Evolutionary conservation across 2,797 vertebrate species (phyloP).

Genomic region (Telmatherina bonti): DNA sequence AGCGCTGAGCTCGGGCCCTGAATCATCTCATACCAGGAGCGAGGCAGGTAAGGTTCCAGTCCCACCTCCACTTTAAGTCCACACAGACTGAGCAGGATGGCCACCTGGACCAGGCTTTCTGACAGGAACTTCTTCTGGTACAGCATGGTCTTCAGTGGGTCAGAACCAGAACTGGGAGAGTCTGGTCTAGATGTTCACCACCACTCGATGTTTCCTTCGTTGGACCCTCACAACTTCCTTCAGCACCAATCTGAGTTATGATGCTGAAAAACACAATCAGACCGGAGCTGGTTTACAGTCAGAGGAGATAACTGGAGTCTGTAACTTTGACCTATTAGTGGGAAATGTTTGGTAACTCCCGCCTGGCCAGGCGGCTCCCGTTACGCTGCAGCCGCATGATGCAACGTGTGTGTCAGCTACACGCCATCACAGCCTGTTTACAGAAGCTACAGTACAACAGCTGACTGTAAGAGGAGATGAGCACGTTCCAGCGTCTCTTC

Average conservation of each 20-base stretch:
- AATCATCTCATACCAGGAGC: conserved; percentile 85
- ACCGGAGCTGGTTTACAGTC: no score
- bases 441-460: conserved; percentile 23
- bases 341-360: conserved; percentile 45
- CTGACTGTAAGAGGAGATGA: conserved; percentile 16
- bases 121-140: conserved; percentile 95
- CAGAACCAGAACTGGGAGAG: neutral
- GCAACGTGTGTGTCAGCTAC: conserved; percentile 56
- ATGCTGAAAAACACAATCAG: no score
- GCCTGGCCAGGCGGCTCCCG: conserved; percentile 4
- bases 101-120: conserved; percentile 94
- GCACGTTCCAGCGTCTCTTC: neutral
- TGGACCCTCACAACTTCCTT: no score
- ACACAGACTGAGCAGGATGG: conserved; percentile 92
- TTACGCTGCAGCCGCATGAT: conserved; percentile 65
- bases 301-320: neutral
- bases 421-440: conserved; percentile 16
- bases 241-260: no score
- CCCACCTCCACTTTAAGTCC: conserved; percentile 91
- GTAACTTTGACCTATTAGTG: conserved; percentile 62
- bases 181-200: conserved; percentile 3
- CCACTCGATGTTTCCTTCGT: neutral
- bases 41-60: conserved; percentile 89
- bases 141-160: conserved; percentile 60
- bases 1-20: conserved; percentile 88